Conservation (phyloP, 2,888 invertebrate genomes). For the Diaperis boleti region DNA sequence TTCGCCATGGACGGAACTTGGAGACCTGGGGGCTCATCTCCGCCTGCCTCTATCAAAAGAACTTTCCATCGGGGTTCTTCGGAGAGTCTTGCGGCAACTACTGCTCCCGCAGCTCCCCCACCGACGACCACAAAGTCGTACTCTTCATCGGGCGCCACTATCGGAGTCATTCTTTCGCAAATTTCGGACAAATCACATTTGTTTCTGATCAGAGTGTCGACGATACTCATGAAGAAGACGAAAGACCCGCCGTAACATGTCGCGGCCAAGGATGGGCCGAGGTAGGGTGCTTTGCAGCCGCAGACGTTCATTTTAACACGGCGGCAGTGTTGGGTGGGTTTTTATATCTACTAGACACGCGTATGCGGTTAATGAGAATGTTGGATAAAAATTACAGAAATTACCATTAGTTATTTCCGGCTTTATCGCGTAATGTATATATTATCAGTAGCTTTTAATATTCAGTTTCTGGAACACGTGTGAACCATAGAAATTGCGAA, state of each 20-base stretch:
- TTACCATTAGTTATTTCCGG: no score
- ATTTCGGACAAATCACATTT: not conserved
- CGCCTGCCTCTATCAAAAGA: constrained; percentile 60
- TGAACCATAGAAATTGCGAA: no score
- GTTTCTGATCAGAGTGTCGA: not conserved
- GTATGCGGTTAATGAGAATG: no score
- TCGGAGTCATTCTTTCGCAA: not conserved
- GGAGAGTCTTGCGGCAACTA: constrained; percentile 73
- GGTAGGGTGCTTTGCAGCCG: not conserved
- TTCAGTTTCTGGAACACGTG: no score
- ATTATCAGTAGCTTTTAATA: no score
- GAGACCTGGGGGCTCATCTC: not conserved
- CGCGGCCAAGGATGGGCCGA: not conserved
- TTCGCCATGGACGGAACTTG: not conserved
- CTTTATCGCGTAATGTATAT: no score
- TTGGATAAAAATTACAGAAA: no score
- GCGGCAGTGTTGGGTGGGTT: no score
- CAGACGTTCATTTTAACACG: no score
- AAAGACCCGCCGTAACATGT: not conserved
- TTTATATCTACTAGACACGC: no score
- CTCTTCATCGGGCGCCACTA: not conserved
- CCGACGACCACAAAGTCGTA: constrained; percentile 73
- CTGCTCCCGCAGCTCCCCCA: constrained; percentile 74
- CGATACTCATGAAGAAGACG: not conserved
- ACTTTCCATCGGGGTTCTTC: no score